Evolutionary conservation across 2,888 invertebrate genomes (phyloP).

Genomic region (Brachyptera risi): DNA sequence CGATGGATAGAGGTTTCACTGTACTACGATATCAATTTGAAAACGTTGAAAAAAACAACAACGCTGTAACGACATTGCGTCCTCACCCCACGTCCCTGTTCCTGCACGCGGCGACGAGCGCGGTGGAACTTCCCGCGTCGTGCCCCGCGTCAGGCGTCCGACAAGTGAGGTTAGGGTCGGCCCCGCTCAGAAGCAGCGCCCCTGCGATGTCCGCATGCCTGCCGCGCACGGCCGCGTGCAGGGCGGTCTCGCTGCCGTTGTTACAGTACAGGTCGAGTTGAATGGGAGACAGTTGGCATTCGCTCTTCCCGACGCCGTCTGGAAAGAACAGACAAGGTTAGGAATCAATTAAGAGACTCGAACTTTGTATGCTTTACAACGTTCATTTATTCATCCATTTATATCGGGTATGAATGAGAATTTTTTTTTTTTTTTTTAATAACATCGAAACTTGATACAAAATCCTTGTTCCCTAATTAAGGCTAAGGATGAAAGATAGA

Average conservation of each 20-base stretch:
- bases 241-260: conserved; percentile 73
- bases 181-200: conserved; percentile 69
- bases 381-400: too few relatives aligned
- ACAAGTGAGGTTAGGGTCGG: conserved; percentile 62
- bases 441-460: too few relatives aligned
- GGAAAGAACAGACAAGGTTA: too few relatives aligned
- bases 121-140: conserved; percentile 49
- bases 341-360: too few relatives aligned
- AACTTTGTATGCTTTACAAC: too few relatives aligned
- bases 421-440: too few relatives aligned
- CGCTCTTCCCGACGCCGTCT: conserved; percentile 36
- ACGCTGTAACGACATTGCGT: too few relatives aligned
- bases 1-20: too few relatives aligned
- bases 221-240: conserved; percentile 76
- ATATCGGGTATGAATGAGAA: too few relatives aligned
- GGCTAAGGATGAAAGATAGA: too few relatives aligned
- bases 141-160: conserved; percentile 54
- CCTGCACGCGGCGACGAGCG: conserved; percentile 66
- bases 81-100: conserved; percentile 52
- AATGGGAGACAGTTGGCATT: conserved; percentile 61
- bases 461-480: too few relatives aligned
- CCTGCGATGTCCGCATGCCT: conserved; percentile 68
- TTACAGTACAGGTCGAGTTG: conserved; percentile 70
- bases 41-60: background rate
- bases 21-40: too few relatives aligned